phyloP scores from a whole-genome alignment of 2,888 invertebrate species.

The Chelonus formosanus region DNA sequence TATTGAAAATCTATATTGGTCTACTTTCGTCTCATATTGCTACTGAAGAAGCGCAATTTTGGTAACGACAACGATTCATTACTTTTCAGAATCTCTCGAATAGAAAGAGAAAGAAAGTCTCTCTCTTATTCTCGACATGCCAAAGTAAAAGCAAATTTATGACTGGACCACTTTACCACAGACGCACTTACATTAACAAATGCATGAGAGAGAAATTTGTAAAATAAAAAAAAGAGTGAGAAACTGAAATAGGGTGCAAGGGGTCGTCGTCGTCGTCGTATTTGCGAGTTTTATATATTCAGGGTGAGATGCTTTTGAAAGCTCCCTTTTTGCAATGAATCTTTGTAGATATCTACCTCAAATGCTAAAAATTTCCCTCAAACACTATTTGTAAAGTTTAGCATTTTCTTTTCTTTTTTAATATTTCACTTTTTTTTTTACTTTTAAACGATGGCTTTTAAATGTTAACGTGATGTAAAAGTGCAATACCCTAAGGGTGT shows the following conservation, averaged over 20 bases:
- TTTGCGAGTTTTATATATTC: conserved; percentile 16
- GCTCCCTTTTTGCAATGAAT: conserved; percentile 5
- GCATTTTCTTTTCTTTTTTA: background rate
- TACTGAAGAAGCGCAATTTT: conserved; percentile 12
- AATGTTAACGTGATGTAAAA: conserved; percentile 1
- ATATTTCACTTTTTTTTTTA: conserved; percentile 11
- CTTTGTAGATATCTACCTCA: conserved; percentile 10
- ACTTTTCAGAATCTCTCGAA: conserved; percentile 9
- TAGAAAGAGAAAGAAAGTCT: conserved; percentile 6
- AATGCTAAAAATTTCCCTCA: conserved; percentile 1
- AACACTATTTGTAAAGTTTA: conserved; percentile 13
- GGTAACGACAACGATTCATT: conserved; percentile 24
- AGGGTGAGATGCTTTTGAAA: conserved; percentile 15
- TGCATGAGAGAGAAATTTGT: conserved; percentile 13
- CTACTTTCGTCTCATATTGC: conserved; percentile 16
- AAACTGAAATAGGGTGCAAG: conserved; percentile 17
- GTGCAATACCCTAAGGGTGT: conserved; percentile 19
- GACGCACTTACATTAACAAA: conserved; percentile 44
- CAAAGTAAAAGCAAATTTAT: conserved; percentile 25
- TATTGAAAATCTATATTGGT: conserved; percentile 17
- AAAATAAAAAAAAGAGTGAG: conserved; percentile 20
- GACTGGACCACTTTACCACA: conserved; percentile 40
- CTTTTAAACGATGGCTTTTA: conserved; percentile 21
- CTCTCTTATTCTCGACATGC: conserved; percentile 4
- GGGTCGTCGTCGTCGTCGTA: conserved; percentile 15